phyloP scores from a whole-genome alignment of 1,140 invertebrate species.

The Calephelis nemesis region DNA sequence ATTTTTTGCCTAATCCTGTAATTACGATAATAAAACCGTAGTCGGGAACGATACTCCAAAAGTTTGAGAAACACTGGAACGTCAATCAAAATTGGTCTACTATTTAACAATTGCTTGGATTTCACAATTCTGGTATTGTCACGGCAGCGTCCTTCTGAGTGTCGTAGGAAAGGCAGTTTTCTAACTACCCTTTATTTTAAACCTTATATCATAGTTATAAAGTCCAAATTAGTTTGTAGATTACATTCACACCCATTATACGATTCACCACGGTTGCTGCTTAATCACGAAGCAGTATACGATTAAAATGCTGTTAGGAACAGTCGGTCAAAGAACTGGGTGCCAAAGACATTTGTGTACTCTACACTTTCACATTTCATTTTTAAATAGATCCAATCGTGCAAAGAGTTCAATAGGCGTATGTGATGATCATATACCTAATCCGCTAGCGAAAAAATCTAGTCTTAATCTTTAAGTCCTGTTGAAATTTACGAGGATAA shows the following conservation, averaged over 20 bases:
- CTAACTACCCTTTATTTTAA: not conserved
- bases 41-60: not conserved
- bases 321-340: too few relatives aligned
- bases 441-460: too few relatives aligned
- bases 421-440: too few relatives aligned
- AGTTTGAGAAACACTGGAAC: slow-evolving; percentile 3
- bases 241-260: slow-evolving; percentile 7
- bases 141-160: slow-evolving; percentile 17
- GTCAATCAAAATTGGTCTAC: slow-evolving; percentile 17
- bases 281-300: not conserved
- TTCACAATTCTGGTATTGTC: slow-evolving; percentile 7
- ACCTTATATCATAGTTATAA: slow-evolving; percentile 3
- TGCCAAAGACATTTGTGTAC: too few relatives aligned
- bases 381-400: too few relatives aligned
- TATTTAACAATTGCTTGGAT: slow-evolving; percentile 4
- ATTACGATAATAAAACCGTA: too few relatives aligned
- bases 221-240: slow-evolving; percentile 5
- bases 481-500: too few relatives aligned
- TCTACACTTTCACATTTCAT: too few relatives aligned
- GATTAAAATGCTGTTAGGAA: too few relatives aligned
- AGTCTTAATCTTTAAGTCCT: too few relatives aligned
- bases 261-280: slow-evolving; percentile 10
- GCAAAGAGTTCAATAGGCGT: too few relatives aligned
- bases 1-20: too few relatives aligned
- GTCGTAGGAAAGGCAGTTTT: slow-evolving; percentile 14